Evolutionary conservation across 2,797 vertebrate species (phyloP), one percentile per base, ranked within the genome.

Genomic region (Novumbra hubbsi): DNA sequence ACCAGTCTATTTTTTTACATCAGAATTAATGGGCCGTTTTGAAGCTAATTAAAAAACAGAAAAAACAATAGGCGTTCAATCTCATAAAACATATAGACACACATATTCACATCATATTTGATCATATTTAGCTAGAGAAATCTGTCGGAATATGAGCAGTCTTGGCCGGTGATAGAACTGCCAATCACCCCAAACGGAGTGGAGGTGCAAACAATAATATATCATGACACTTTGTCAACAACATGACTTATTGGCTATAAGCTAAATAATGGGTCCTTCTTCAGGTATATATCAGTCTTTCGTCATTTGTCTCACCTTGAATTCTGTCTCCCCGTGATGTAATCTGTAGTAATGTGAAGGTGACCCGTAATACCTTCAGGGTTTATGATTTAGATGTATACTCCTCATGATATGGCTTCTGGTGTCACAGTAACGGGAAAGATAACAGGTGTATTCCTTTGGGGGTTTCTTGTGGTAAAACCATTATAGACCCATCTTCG

Each of bases 401-500:
- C 73, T 92, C 92, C 88, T 91, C 90, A 88, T 24, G 88, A 88
- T 71, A 84, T 87, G 89, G 85, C 90, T 86, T 89, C 86, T 89
- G 85, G 82, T 86, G 88, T 90, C 84, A 91, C 92, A 84, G 79
- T 83, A 80, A 78, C 77, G 75, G 90, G 82, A 89, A 83, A 89
- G 85, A 88, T 84, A 92, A 90, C 85, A 85, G 87, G 84, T 87
- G 79, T 91, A 92, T 87, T 92, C 93, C 91, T 91, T 89, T 88
- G 83, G 80, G 78, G 76, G 76, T 84, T 84, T 92, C 92, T 93
- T 90, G 91, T 87, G 79, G 88, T 86, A 88, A 91, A 91, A 84
- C 90, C 92, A 87, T 90, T 92, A 92, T 90, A 91, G 90, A 91
- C 85, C 55, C 92, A 88, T 93, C 93, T 90, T 93, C 92, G 70